These are phyloP conservation scores for Papilio machaon DNA, from an alignment of 1,140 invertebrate genomes.

Conservation along the genomic window DNA sequence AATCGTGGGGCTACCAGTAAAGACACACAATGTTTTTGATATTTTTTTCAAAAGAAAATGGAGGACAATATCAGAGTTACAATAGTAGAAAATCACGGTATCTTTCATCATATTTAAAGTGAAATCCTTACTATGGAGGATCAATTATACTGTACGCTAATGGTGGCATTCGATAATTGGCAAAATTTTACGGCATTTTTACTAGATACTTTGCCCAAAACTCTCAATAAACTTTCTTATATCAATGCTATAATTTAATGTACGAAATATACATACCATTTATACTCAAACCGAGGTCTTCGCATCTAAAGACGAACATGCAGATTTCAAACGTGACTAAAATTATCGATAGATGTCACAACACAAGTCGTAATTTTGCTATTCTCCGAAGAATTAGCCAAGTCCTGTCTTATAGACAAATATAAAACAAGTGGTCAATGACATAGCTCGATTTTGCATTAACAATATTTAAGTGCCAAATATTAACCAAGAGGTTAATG, in stretches of 20 bases:
- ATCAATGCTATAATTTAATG: background rate
- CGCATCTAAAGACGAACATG: background rate
- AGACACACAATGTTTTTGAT: too few species aligned
- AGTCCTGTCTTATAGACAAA: slow-evolving; percentile 11
- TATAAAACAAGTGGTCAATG: background rate
- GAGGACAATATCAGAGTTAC: too few species aligned
- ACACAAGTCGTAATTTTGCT: background rate
- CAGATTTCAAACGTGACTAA: background rate
- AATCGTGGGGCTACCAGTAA: too few species aligned
- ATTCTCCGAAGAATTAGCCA: background rate
- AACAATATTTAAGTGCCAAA: background rate
- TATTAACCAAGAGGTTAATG: slow-evolving; percentile 14
- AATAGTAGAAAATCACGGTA: too few species aligned
- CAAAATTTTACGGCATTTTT: too few species aligned
- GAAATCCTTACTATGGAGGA: too few species aligned
- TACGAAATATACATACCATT: background rate
- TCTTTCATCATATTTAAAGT: too few species aligned
- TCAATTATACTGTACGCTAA: too few species aligned
- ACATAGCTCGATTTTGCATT: background rate
- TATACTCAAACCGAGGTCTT: background rate
- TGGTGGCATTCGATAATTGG: too few species aligned
- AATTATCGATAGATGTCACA: background rate
- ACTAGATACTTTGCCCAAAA: background rate
- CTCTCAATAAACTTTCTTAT: background rate
- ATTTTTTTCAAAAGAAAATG: too few species aligned